phyloP scores from a whole-genome alignment of 2,888 invertebrate species.

The Helobdella robusta region DNA sequence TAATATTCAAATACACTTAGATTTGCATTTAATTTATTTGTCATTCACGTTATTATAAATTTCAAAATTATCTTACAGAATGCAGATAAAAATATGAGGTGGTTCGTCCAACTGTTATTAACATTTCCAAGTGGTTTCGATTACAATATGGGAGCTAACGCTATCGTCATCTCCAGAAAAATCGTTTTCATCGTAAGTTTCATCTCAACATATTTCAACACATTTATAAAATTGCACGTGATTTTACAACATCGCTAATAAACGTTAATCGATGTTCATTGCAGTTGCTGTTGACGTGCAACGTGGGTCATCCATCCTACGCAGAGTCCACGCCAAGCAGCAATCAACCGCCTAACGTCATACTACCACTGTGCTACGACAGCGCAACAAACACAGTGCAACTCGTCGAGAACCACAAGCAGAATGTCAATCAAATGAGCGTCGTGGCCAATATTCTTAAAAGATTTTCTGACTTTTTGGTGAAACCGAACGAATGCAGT shows the following conservation, averaged over 20 bases:
- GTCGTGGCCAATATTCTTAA: slow-evolving; percentile 44
- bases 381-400: slow-evolving; percentile 74
- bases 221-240: too few species aligned
- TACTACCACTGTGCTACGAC: slow-evolving; percentile 82
- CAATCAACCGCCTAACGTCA: too few species aligned
- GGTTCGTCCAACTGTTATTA: slow-evolving; percentile 84
- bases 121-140: slow-evolving; percentile 71
- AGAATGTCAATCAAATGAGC: slow-evolving; percentile 32
- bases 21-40: not conserved
- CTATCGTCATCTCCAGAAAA: slow-evolving; percentile 72
- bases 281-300: slow-evolving; percentile 66
- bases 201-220: not conserved
- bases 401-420: slow-evolving; percentile 68
- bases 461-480: slow-evolving; percentile 45
- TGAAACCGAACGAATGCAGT: slow-evolving; percentile 63
- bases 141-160: slow-evolving; percentile 62
- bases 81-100: slow-evolving; percentile 59
- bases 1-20: not conserved
- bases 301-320: slow-evolving; percentile 53
- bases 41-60: not conserved
- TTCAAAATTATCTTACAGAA: slow-evolving; percentile 37
- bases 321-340: too few species aligned
- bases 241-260: too few species aligned
- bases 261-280: slow-evolving; percentile 4
- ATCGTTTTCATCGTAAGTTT: slow-evolving; percentile 74